phyloP scores from a whole-genome alignment of 2,797 vertebrate genomes.

The Neostethus bicornis region DNA sequence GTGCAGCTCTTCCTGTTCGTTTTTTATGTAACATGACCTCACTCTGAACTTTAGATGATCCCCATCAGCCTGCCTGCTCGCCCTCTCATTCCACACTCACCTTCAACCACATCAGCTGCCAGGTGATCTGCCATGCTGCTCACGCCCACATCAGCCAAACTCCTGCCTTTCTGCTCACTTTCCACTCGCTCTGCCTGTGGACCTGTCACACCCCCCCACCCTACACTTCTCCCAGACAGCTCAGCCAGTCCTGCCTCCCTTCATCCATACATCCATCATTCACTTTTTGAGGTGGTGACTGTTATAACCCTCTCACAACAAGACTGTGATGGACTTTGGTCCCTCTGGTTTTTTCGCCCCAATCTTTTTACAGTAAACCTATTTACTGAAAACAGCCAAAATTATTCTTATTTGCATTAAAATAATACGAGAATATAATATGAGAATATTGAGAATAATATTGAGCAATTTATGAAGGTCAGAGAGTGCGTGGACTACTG shows the following conservation, averaged over 20 bases:
- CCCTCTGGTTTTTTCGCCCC: background rate
- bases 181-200: slow-evolving; percentile 1
- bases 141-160: slow-evolving; percentile 4
- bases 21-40: background rate
- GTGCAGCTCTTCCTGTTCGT: background rate
- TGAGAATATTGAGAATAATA: too few species aligned
- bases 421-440: too few species aligned
- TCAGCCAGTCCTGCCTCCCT: background rate
- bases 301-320: background rate
- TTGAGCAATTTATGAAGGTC: too few species aligned
- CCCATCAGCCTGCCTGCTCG: slow-evolving; percentile 1
- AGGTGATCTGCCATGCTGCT: slow-evolving; percentile 6
- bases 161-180: slow-evolving; percentile 1
- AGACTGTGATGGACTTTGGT: background rate
- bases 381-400: too few species aligned
- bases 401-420: too few species aligned
- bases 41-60: background rate
- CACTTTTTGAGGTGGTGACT: background rate
- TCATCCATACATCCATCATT: slow-evolving; percentile 2
- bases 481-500: too few species aligned
- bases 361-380: too few species aligned
- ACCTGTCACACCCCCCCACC: slow-evolving; percentile 12
- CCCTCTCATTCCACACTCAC: background rate
- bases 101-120: slow-evolving; percentile 5
- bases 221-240: background rate